These are phyloP conservation scores for Eurystomus gularis DNA, from an alignment of 2,113 vertebrate genomes.

Conservation along the genomic window DNA sequence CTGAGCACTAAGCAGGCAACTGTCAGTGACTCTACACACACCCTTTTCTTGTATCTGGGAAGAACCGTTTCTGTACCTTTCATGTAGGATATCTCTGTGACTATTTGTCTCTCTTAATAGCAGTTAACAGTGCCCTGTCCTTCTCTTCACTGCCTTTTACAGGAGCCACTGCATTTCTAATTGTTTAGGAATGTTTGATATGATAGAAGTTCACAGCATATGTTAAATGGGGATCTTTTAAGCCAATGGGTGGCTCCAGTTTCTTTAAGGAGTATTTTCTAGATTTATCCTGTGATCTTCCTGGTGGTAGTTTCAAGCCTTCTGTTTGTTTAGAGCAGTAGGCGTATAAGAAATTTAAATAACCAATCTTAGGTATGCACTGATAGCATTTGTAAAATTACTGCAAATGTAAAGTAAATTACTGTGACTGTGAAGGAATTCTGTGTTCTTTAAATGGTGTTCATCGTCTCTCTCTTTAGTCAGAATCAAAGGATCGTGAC, in stretches of 20 bases:
- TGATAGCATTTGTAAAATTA: background rate
- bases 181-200: background rate
- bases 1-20: background rate
- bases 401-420: background rate
- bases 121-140: background rate
- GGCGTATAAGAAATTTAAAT: background rate
- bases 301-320: background rate
- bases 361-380: background rate
- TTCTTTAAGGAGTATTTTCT: background rate
- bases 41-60: background rate
- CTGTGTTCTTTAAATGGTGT: background rate
- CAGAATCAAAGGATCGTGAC: background rate
- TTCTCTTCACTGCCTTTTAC: background rate
- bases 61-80: background rate
- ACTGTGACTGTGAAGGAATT: background rate
- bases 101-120: background rate
- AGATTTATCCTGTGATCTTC: background rate
- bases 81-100: background rate
- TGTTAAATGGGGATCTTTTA: background rate
- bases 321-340: background rate
- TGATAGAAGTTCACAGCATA: background rate
- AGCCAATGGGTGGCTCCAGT: background rate
- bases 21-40: background rate
- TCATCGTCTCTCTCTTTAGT: background rate
- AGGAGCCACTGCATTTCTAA: background rate